Percentiles rank a stretch among this genome's conserved stretches.
Evolutionary conservation across 2,113 vertebrate genomes (phyloP).

Genomic region (Hippocampus abdominalis): DNA sequence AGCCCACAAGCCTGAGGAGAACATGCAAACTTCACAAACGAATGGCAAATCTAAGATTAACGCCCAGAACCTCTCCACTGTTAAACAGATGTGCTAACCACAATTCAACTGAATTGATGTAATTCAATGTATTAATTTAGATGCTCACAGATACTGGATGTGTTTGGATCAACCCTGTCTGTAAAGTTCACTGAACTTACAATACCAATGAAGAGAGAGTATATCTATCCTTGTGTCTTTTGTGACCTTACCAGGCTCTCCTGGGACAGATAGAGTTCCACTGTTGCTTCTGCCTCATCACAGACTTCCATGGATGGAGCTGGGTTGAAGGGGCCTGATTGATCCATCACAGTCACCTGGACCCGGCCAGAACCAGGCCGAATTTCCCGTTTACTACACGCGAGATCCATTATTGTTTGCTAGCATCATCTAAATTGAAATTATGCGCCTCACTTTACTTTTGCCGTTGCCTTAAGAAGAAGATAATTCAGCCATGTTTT

Average conservation of each 20-base stretch:
- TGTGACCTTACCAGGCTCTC: conserved; percentile 73
- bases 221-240: neutral
- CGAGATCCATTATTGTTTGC: conserved; percentile 42
- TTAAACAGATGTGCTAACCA: no score
- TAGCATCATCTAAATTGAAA: neutral
- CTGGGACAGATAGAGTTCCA: conserved; percentile 75
- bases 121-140: no score
- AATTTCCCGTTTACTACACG: conserved; percentile 9
- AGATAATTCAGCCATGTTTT: conserved; percentile 1
- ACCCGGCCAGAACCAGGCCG: conserved; percentile 63
- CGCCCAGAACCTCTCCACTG: no score
- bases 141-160: no score
- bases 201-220: neutral
- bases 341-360: conserved; percentile 74
- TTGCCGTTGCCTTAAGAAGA: neutral
- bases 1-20: no score
- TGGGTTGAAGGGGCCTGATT: conserved; percentile 75
- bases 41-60: no score
- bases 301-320: conserved; percentile 45
- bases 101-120: no score
- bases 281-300: conserved; percentile 51
- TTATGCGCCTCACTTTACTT: neutral
- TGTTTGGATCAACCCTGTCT: no score
- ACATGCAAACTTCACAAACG: no score
- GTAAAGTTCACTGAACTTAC: neutral